Conservation (phyloP, 2,888 invertebrate species). For the Epiblema foenella region DNA sequence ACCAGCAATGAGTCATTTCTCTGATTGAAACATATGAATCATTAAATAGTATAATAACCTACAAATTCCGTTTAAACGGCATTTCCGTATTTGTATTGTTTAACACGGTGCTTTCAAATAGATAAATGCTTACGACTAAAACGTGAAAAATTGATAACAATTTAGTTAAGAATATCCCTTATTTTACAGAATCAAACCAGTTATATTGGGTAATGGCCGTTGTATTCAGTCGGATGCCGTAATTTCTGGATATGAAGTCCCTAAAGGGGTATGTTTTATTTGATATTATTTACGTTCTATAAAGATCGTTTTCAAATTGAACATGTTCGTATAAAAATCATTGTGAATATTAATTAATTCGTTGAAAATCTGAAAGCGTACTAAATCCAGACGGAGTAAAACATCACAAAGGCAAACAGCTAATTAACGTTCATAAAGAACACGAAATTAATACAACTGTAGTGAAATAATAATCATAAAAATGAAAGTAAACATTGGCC, state of each 20-base stretch:
- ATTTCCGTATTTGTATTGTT: neutral
- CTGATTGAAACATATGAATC: constrained; percentile 21
- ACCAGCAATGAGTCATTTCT: constrained; percentile 20
- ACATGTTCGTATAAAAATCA: neutral
- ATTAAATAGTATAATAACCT: neutral
- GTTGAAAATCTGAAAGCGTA: constrained; percentile 20
- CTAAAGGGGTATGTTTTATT: constrained; percentile 88
- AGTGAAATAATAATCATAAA: neutral
- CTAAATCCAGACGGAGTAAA: constrained; percentile 15
- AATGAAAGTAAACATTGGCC: neutral
- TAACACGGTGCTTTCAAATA: too few species aligned
- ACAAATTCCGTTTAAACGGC: neutral
- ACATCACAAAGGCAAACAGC: neutral
- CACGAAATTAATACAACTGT: neutral
- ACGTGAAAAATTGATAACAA: neutral
- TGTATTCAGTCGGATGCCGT: constrained; percentile 90
- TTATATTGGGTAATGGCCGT: constrained; percentile 92
- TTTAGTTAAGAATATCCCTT: neutral
- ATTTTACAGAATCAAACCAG: constrained; percentile 89
- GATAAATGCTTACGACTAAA: neutral
- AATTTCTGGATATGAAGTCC: constrained; percentile 91
- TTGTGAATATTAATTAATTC: constrained; percentile 18
- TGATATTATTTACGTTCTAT: constrained; percentile 17
- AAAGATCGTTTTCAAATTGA: constrained; percentile 13
- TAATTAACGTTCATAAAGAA: constrained; percentile 17